These are phyloP conservation scores for Drosophila nasuta DNA, from an alignment of 1,140 invertebrate genomes.

Conservation along the genomic window DNA sequence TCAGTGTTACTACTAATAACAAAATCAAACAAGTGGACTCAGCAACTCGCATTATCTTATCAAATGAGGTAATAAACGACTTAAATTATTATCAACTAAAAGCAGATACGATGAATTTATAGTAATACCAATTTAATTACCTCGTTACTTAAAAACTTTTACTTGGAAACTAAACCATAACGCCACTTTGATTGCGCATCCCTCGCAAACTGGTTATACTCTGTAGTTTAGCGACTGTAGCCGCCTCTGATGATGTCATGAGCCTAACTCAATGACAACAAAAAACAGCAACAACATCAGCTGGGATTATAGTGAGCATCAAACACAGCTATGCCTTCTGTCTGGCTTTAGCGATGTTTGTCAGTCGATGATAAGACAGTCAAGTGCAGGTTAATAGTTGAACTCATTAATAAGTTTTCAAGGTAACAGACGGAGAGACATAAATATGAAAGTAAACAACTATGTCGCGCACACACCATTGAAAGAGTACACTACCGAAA, in stretches of 20 bases:
- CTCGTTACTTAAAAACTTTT: too few relatives aligned
- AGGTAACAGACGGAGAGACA: slow-evolving; percentile 55
- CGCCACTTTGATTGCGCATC: slow-evolving; percentile 20
- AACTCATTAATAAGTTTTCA: slow-evolving; percentile 65
- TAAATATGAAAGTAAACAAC: slow-evolving; percentile 73
- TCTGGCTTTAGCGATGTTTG: slow-evolving; percentile 34
- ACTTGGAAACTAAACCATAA: too few relatives aligned
- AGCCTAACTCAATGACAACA: slow-evolving; percentile 48
- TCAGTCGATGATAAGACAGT: slow-evolving; percentile 51
- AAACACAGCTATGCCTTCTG: slow-evolving; percentile 9
- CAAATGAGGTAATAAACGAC: background rate
- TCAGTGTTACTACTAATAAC: too few relatives aligned
- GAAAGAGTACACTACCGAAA: slow-evolving; percentile 14
- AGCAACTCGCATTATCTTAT: background rate
- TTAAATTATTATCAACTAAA: background rate
- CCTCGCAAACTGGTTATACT: slow-evolving; percentile 66
- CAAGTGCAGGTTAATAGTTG: slow-evolving; percentile 71
- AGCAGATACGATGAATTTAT: too few relatives aligned
- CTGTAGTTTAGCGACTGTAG: slow-evolving; percentile 36
- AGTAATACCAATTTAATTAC: too few relatives aligned
- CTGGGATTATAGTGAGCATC: slow-evolving; percentile 39
- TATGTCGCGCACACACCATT: slow-evolving; percentile 25
- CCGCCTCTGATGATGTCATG: slow-evolving; percentile 68
- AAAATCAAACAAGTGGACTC: too few relatives aligned
- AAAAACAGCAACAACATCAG: slow-evolving; percentile 53